A percentile compares a stretch with the other conserved stretches of the same genome.
phyloP scores from a whole-genome alignment of 2,888 invertebrate genomes.

The Dione juno region DNA sequence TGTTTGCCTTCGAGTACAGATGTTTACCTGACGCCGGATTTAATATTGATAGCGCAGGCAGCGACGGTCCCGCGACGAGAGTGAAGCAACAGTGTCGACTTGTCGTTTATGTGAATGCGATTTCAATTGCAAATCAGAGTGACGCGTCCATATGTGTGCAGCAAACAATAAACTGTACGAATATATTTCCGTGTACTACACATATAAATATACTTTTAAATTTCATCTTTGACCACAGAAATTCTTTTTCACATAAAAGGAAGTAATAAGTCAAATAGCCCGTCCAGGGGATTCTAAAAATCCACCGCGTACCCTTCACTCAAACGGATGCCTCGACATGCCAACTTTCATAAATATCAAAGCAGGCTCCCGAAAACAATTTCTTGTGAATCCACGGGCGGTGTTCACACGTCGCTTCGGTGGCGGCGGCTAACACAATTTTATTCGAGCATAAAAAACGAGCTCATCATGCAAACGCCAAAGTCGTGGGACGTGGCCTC shows the following conservation, averaged over 20 bases:
- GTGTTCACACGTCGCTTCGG: conserved; percentile 72
- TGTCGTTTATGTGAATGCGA: conserved; percentile 30
- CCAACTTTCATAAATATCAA: conserved; percentile 81
- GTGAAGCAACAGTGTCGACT: conserved; percentile 50
- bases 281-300: conserved; percentile 59
- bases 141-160: background rate
- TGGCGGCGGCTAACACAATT: conserved; percentile 79
- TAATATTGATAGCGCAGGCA: conserved; percentile 70
- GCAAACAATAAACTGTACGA: background rate
- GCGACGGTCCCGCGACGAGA: conserved; percentile 52
- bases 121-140: background rate
- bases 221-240: conserved; percentile 35
- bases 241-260: conserved; percentile 35
- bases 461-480: conserved; percentile 83
- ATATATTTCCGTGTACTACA: background rate
- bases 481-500: conserved; percentile 76
- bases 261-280: conserved; percentile 50
- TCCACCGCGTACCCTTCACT: conserved; percentile 68
- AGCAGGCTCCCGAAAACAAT: conserved; percentile 78
- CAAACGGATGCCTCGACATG: conserved; percentile 68
- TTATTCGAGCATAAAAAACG: conserved; percentile 83
- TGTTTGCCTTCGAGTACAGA: conserved; percentile 60
- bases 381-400: conserved; percentile 68
- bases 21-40: conserved; percentile 63
- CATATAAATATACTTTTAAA: conserved; percentile 7